Percentiles rank a stretch among this genome's conserved stretches.
Evolutionary conservation across 2,888 invertebrate species (phyloP).

Genomic region (Lasioglossum morio): DNA sequence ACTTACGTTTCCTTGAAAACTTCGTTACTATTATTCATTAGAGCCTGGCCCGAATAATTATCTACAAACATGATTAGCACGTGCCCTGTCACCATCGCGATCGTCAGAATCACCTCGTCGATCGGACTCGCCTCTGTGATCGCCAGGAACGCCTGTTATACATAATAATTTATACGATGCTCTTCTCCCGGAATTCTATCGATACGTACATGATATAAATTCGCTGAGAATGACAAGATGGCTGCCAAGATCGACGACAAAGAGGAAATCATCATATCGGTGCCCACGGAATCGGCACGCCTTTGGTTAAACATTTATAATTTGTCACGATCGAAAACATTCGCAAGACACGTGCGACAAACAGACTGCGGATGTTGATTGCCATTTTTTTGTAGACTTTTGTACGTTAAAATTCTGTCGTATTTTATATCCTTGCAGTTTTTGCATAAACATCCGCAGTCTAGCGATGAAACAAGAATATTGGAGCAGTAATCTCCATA

Average conservation of each 20-base stretch:
- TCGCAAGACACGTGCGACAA: too few relatives aligned
- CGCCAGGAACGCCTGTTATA: background rate
- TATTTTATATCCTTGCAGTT: too few relatives aligned
- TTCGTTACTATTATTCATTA: background rate
- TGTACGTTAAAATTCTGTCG: too few relatives aligned
- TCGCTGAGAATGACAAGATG: background rate
- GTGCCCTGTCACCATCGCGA: background rate
- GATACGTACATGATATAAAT: background rate
- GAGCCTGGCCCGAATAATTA: constrained; percentile 1
- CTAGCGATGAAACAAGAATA: too few relatives aligned
- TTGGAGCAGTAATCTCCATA: too few relatives aligned
- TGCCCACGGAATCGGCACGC: background rate
- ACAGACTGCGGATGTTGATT: too few relatives aligned
- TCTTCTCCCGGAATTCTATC: background rate
- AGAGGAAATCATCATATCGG: background rate
- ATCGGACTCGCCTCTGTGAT: background rate
- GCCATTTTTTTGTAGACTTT: too few relatives aligned
- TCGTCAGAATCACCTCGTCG: background rate
- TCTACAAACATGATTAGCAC: background rate
- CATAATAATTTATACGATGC: background rate
- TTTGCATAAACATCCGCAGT: too few relatives aligned
- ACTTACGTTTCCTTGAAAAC: constrained; percentile 26
- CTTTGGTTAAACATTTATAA: background rate
- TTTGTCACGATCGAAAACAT: too few relatives aligned
- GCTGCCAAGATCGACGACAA: background rate